Evolutionary conservation across 2,888 invertebrate genomes (phyloP).

Genomic region (Camptogramma bilineatum): DNA sequence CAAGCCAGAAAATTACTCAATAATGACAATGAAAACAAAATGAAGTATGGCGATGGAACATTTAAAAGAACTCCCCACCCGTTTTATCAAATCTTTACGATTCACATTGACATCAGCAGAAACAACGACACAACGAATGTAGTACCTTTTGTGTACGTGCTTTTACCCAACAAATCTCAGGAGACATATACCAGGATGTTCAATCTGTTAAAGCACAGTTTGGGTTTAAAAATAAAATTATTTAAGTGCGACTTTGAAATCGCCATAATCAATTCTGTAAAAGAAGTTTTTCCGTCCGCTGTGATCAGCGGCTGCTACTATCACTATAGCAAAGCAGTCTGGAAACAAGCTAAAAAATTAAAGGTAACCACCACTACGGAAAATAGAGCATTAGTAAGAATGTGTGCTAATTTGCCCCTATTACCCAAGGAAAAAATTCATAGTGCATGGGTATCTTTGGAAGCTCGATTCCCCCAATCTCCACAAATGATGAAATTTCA

Average conservation of each 20-base stretch:
- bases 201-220: slow-evolving; percentile 5
- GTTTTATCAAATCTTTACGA: slow-evolving; percentile 23
- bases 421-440: background rate
- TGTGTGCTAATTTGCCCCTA: slow-evolving; percentile 1
- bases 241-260: slow-evolving; percentile 11
- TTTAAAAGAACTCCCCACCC: slow-evolving; percentile 25
- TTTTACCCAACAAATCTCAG: slow-evolving; percentile 8
- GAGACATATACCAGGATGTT: slow-evolving; percentile 7
- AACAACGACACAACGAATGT: slow-evolving; percentile 1
- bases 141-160: slow-evolving; percentile 4
- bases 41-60: slow-evolving; percentile 1
- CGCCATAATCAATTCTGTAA: slow-evolving; percentile 8
- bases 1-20: slow-evolving; percentile 1
- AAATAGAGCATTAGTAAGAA: background rate
- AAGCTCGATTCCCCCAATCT: slow-evolving; percentile 1
- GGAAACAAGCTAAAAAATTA: background rate
- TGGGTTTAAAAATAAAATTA: background rate
- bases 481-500: slow-evolving; percentile 1
- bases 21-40: slow-evolving; percentile 1
- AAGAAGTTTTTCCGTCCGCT: slow-evolving; percentile 1
- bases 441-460: slow-evolving; percentile 3
- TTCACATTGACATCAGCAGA: slow-evolving; percentile 14
- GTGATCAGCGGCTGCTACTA: slow-evolving; percentile 5
- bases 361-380: background rate
- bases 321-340: background rate